A percentile compares a stretch with the other conserved stretches of the same genome.
These are phyloP conservation scores for Cordilura impudica DNA, from an alignment of 2,888 invertebrate species.

Conservation along the genomic window DNA sequence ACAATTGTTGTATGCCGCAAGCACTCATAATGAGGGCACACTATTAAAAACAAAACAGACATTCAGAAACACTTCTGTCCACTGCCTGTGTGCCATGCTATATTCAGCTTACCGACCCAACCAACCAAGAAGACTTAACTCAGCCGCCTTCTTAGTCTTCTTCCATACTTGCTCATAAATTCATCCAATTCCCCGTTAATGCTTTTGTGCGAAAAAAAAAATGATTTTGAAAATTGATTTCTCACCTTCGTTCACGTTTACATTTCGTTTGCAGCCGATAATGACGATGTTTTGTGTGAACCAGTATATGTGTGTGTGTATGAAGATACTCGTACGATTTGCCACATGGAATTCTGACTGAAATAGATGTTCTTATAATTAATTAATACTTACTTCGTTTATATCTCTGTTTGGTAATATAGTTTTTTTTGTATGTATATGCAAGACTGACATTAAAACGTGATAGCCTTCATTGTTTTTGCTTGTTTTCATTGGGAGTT, in stretches of 20 bases:
- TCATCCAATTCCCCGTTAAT: constrained; percentile 56
- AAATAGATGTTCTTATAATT: constrained; percentile 54
- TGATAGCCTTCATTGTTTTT: constrained; percentile 36
- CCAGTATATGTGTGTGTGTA: constrained; percentile 66
- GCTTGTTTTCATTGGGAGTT: constrained; percentile 6
- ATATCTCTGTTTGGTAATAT: constrained; percentile 44
- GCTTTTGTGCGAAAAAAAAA: constrained; percentile 42
- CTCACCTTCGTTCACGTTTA: constrained; percentile 73
- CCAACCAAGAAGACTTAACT: constrained; percentile 26
- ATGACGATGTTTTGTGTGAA: constrained; percentile 51
- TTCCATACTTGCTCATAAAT: constrained; percentile 44
- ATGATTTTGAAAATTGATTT: constrained; percentile 75
- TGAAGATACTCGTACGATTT: constrained; percentile 27
- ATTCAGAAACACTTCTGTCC: constrained; percentile 64
- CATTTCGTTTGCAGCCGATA: constrained; percentile 66
- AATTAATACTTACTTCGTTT: constrained; percentile 57
- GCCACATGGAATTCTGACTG: constrained; percentile 27
- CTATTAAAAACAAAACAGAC: constrained; percentile 64
- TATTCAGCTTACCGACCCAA: constrained; percentile 24
- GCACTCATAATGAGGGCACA: constrained; percentile 63
- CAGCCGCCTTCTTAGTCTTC: constrained; percentile 32
- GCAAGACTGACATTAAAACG: constrained; percentile 53
- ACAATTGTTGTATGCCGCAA: constrained; percentile 52
- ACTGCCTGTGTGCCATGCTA: background rate
- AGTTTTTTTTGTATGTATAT: background rate